phyloP scores from a whole-genome alignment of 2,888 invertebrate species.

The Dynastes grantii region DNA sequence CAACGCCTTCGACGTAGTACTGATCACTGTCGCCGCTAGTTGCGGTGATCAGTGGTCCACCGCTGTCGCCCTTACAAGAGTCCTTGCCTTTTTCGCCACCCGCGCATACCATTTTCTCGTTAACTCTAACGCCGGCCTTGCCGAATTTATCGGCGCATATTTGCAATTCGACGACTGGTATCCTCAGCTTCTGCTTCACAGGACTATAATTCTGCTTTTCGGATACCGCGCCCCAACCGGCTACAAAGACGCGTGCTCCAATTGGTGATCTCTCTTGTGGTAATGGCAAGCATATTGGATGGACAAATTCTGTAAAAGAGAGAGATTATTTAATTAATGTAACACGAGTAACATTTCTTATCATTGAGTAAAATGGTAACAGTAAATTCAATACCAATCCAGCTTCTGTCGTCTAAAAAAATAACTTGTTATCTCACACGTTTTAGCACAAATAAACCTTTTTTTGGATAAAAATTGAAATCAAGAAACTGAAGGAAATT shows the following conservation, averaged over 20 bases:
- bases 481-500: no score
- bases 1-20: slow-evolving; percentile 71
- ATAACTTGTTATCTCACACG: no score
- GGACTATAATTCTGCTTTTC: slow-evolving; percentile 52
- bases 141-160: slow-evolving; percentile 28
- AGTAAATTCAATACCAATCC: no score
- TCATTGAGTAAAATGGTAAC: background rate
- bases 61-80: slow-evolving; percentile 73
- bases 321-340: background rate
- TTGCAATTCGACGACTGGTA: slow-evolving; percentile 69
- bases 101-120: slow-evolving; percentile 76
- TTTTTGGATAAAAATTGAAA: no score
- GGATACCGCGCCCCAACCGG: slow-evolving; percentile 67
- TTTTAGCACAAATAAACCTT: no score
- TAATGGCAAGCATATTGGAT: slow-evolving; percentile 74
- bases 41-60: slow-evolving; percentile 79
- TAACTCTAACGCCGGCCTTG: background rate
- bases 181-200: slow-evolving; percentile 54
- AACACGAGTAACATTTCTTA: background rate
- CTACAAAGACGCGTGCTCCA: slow-evolving; percentile 64
- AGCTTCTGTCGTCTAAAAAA: no score
- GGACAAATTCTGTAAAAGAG: slow-evolving; percentile 69
- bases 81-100: slow-evolving; percentile 79
- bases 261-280: slow-evolving; percentile 59
- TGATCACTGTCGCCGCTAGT: slow-evolving; percentile 66